Percentiles rank a stretch among this genome's conserved stretches.
phyloP scores from a whole-genome alignment of 2,113 vertebrate genomes.

The Meriones unguiculatus region DNA sequence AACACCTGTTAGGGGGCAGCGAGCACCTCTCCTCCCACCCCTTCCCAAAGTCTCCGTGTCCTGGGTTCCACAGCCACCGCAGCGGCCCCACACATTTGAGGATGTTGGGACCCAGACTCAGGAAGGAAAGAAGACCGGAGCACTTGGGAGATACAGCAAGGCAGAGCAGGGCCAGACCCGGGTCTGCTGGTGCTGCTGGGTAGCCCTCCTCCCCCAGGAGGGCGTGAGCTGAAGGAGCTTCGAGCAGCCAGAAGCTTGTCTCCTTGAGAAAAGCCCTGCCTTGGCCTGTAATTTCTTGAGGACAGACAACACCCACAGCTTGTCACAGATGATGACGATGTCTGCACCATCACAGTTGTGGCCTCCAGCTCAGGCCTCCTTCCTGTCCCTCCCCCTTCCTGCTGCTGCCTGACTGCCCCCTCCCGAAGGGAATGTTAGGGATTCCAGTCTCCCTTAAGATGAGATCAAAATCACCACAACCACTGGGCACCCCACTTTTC shows the following conservation, averaged over 20 bases:
- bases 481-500: neutral
- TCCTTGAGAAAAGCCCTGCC: constrained; percentile 22
- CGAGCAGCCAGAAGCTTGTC: neutral
- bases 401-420: neutral
- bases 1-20: constrained; percentile 53
- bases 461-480: constrained; percentile 12
- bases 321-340: neutral
- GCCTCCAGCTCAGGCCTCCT: constrained; percentile 18
- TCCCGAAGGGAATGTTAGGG: neutral
- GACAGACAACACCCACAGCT: neutral
- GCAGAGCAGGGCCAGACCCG: neutral
- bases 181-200: neutral
- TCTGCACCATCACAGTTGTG: neutral
- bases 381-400: neutral
- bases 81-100: neutral
- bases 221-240: neutral
- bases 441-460: neutral
- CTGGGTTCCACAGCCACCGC: neutral
- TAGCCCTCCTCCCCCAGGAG: neutral
- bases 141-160: neutral
- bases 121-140: neutral
- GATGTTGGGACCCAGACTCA: neutral
- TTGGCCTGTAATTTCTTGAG: neutral
- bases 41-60: neutral
- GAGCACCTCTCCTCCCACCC: neutral